phyloP scores from a whole-genome alignment of 2,113 vertebrate genomes.

The Guaruba guarouba region DNA sequence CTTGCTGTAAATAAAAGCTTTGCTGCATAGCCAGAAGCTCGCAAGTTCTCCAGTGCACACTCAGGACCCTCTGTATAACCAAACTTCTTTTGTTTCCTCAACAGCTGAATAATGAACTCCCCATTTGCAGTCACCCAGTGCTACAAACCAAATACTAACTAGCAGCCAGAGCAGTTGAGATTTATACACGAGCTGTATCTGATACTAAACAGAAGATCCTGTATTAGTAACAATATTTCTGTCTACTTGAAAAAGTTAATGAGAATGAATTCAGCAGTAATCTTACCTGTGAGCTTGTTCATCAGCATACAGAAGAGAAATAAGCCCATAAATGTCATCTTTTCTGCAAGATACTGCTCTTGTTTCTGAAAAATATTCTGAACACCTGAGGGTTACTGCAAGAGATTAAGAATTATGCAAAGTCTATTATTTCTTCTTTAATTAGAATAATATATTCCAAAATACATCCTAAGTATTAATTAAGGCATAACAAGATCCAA shows the following conservation, averaged over 20 bases:
- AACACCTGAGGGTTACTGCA: neutral
- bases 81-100: neutral
- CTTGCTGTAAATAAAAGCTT: slow-evolving; percentile 56
- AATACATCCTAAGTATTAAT: neutral
- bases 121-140: neutral
- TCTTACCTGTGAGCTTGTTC: slow-evolving; percentile 52
- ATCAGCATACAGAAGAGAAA: slow-evolving; percentile 39
- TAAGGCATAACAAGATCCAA: neutral
- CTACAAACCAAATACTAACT: neutral
- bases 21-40: neutral
- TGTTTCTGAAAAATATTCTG: slow-evolving; percentile 9
- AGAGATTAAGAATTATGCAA: neutral
- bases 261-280: neutral
- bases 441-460: neutral
- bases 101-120: neutral
- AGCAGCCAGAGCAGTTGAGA: neutral
- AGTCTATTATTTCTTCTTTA: neutral
- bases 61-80: neutral
- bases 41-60: neutral
- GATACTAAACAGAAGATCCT: neutral
- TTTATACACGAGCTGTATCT: neutral
- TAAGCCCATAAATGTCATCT: slow-evolving; percentile 50
- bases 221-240: neutral
- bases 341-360: neutral
- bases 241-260: neutral